Evolutionary conservation across 1,140 invertebrate species (phyloP), one percentile per base, ranked within the genome.

Genomic region (Orchesella cincta): DNA sequence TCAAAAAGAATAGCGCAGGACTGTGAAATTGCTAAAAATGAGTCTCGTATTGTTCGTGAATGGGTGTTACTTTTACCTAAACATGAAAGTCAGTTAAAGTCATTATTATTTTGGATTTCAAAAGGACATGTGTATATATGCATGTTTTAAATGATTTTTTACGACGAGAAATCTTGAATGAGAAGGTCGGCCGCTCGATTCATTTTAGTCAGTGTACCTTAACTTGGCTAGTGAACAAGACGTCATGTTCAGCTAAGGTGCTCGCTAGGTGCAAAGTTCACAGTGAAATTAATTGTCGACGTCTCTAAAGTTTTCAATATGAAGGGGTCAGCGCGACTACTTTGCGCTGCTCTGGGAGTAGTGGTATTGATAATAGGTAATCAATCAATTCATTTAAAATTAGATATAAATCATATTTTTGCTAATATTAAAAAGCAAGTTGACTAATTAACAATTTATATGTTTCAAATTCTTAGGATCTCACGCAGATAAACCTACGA

Each of bases 101-200:
- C 39, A 46, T 46, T 20, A 46, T 46, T 46, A 12, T 46, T 12
- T 8, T 46, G 39, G 39, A 20, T 20, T 12, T 8, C 20, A 46
- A 46, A 8, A 46, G 8, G 8, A 46, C 20, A 8, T 46, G 39
- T 20, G 39, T 46, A 57, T 26, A n/a, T 67, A 67, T 33, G 33
- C 62, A 26, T 67, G 33, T 12, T 3, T 31, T n/a, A n/a, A n/a
- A 12, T 33, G 12, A 31, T 31, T 33, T 16, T 67, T 67, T 67
- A 67, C n/a, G 31, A 67, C 62, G 28, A 67, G 62, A 67, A 67
- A 33, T 14, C 62, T 67, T 31, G 62, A 67, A 67, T 67, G 52
- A 29, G 8, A 67, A 3, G 14, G 14, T 67, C n/a, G 14, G 14
- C 33, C n/a, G 26, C 33, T 33, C 12, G 8, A 8, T 14, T 3